Percentiles rank a stretch among this genome's conserved stretches.
Evolutionary conservation across 2,888 invertebrate genomes (phyloP).

Genomic region (Pelosia muscerda): DNA sequence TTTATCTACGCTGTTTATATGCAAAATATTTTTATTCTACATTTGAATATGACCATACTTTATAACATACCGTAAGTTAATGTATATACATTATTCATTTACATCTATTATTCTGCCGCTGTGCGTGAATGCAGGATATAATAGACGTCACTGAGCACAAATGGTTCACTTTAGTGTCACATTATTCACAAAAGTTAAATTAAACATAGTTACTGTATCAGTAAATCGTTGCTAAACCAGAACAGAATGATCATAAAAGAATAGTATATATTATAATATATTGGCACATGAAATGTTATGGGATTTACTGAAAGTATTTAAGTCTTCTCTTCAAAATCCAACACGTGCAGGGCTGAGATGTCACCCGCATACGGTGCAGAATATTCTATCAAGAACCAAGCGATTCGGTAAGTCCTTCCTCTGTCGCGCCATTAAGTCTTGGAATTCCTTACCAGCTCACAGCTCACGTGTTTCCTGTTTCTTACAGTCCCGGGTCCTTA

Average conservation of each 20-base stretch:
- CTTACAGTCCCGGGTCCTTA: too few relatives aligned
- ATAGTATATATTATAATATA: too few relatives aligned
- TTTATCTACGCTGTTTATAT: too few relatives aligned
- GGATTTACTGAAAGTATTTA: background rate
- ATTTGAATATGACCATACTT: background rate
- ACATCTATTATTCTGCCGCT: background rate
- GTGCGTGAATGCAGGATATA: background rate
- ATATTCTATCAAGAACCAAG: too few relatives aligned
- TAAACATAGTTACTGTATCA: background rate
- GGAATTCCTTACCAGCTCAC: too few relatives aligned
- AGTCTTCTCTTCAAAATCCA: background rate
- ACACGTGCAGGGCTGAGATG: too few relatives aligned
- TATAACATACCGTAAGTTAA: background rate
- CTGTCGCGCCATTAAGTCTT: too few relatives aligned
- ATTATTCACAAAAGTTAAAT: conserved; percentile 2
- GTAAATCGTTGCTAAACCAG: background rate
- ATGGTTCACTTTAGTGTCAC: background rate
- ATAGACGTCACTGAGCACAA: background rate
- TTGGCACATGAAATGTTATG: background rate
- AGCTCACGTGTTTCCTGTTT: too few relatives aligned
- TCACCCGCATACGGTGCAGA: too few relatives aligned
- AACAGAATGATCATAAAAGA: background rate
- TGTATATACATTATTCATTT: conserved; percentile 4
- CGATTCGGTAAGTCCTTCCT: too few relatives aligned
- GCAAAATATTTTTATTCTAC: background rate